Percentiles rank a stretch among this genome's conserved stretches.
Conservation (phyloP, 2,888 invertebrate genomes). For the Cantharis nigra region DNA sequence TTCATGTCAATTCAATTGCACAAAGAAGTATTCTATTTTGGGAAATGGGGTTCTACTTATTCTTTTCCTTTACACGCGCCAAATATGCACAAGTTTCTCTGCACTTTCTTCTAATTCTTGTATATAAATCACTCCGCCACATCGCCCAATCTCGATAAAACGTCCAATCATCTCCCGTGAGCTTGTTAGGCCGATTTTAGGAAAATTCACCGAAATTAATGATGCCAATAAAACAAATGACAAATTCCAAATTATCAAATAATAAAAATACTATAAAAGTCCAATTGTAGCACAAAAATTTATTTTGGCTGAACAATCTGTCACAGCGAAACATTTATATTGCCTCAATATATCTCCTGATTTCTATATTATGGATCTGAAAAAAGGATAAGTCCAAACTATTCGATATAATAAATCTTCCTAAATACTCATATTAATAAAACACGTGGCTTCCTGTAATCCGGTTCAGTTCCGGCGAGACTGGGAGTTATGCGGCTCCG, state of each 20-base stretch:
- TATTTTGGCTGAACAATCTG: conserved; percentile 22
- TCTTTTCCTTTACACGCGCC: conserved; percentile 26
- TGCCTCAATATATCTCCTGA: conserved; percentile 23
- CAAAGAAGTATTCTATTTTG: conserved; percentile 48
- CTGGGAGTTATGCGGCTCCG: conserved; percentile 39
- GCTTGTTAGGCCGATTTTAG: neutral
- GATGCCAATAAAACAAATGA: conserved; percentile 18
- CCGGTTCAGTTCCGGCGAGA: conserved; percentile 43
- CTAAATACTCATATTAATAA: conserved; percentile 46
- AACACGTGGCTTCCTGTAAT: conserved; percentile 50
- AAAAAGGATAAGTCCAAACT: conserved; percentile 35
- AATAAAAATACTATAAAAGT: conserved; percentile 8
- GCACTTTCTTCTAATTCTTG: conserved; percentile 34
- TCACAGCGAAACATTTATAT: conserved; percentile 27
- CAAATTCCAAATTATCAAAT: neutral
- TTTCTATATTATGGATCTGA: conserved; percentile 14
- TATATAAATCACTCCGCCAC: neutral
- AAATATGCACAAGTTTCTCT: conserved; percentile 16
- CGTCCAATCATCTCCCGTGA: neutral
- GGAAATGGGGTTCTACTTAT: conserved; percentile 43
- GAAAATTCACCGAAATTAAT: neutral
- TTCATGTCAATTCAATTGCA: conserved; percentile 52
- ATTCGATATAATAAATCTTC: conserved; percentile 41
- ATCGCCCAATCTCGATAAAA: neutral
- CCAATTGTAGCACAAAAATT: conserved; percentile 9